These are phyloP conservation scores for Drosophila sproati DNA, from an alignment of 1,140 invertebrate genomes.

Conservation along the genomic window DNA sequence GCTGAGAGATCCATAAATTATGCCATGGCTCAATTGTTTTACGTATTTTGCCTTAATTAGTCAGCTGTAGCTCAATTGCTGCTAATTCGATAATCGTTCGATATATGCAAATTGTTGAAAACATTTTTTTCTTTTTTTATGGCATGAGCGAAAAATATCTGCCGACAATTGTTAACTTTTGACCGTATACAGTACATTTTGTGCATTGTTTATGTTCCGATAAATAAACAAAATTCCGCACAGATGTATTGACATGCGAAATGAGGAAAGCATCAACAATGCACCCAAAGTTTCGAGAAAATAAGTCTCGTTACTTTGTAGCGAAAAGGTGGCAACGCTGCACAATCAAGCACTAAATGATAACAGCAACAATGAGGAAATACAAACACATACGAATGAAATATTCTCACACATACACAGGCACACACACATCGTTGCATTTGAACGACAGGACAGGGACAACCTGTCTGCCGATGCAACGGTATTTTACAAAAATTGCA, in stretches of 20 bases:
- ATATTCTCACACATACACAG: constrained; percentile 1
- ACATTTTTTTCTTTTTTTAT: background rate
- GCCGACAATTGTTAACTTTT: constrained; percentile 43
- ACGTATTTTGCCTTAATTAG: constrained; percentile 38
- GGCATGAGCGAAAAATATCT: background rate
- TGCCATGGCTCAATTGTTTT: constrained; percentile 74
- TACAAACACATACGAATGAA: constrained; percentile 15
- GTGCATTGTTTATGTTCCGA: constrained; percentile 22
- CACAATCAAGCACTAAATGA: constrained; percentile 2
- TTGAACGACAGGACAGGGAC: constrained; percentile 64
- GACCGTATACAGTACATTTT: constrained; percentile 21
- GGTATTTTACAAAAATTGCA: constrained; percentile 29
- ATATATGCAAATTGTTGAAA: constrained; percentile 25
- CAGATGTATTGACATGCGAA: constrained; percentile 26
- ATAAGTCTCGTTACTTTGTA: constrained; percentile 4
- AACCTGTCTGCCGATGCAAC: constrained; percentile 59
- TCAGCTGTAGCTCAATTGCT: constrained; percentile 39
- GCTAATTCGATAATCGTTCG: constrained; percentile 46
- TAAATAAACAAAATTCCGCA: constrained; percentile 35
- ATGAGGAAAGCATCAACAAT: constrained; percentile 38
- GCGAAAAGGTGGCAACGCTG: constrained; percentile 22
- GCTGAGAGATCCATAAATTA: constrained; percentile 65
- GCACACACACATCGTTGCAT: background rate
- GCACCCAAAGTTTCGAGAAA: constrained; percentile 1
- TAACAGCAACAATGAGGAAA: constrained; percentile 56